These are phyloP conservation scores for Patella pellucida DNA, from an alignment of 2,888 invertebrate species.

Conservation along the genomic window DNA sequence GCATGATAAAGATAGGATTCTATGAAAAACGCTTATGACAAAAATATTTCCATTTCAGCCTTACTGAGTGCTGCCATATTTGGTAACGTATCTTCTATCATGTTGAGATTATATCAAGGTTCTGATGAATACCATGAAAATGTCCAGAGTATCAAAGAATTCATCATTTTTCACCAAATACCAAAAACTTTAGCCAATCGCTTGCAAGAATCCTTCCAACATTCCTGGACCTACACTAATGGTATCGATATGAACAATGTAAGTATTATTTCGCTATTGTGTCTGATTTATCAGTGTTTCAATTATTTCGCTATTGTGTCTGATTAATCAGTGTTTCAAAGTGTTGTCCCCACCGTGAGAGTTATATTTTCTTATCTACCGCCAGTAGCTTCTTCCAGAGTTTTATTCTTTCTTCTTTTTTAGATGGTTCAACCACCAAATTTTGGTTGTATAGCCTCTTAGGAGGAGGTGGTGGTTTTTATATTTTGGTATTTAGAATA, in stretches of 20 bases:
- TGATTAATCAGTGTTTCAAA: too few relatives aligned
- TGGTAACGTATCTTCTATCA: slow-evolving; percentile 71
- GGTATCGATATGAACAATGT: slow-evolving; percentile 72
- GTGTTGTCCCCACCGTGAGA: too few relatives aligned
- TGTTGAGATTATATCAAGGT: slow-evolving; percentile 70
- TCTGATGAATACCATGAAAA: slow-evolving; percentile 71
- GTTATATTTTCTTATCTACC: too few relatives aligned
- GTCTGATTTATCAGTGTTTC: too few relatives aligned
- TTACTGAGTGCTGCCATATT: slow-evolving; percentile 71
- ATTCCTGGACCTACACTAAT: slow-evolving; percentile 70
- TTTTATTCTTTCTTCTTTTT: too few relatives aligned
- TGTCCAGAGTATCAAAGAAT: slow-evolving; percentile 70
- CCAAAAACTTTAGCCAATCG: slow-evolving; percentile 69
- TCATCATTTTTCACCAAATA: slow-evolving; percentile 71
- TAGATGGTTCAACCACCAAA: too few relatives aligned
- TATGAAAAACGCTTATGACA: too few relatives aligned
- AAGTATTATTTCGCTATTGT: slow-evolving; percentile 35
- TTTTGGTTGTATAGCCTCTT: too few relatives aligned
- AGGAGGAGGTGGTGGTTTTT: too few relatives aligned
- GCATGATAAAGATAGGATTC: too few relatives aligned
- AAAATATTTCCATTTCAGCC: slow-evolving; percentile 49
- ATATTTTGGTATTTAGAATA: too few relatives aligned
- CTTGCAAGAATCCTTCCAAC: slow-evolving; percentile 70
- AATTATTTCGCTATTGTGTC: not conserved
- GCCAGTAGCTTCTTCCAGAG: too few relatives aligned